Evolutionary conservation across 2,888 invertebrate genomes (phyloP).

Genomic region (Dichetophora obliterata): DNA sequence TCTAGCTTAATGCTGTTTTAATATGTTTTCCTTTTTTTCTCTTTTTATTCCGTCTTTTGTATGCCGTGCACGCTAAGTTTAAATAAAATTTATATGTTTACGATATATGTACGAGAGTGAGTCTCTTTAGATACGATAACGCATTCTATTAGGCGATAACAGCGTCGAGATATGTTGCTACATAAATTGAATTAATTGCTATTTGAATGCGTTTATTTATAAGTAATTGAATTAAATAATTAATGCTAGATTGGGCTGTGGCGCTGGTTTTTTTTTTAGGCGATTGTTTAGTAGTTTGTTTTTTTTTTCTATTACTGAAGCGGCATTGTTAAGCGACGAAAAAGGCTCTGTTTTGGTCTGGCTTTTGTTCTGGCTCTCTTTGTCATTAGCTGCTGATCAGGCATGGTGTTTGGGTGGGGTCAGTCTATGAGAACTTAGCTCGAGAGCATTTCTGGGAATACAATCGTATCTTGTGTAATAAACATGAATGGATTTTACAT

Average conservation of each 20-base stretch:
- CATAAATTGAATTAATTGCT: conserved; percentile 62
- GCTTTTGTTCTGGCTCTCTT: not conserved
- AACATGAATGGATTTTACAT: too few relatives aligned
- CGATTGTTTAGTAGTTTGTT: not conserved
- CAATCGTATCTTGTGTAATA: too few relatives aligned
- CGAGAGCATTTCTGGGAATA: too few relatives aligned
- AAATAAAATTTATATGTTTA: conserved; percentile 6
- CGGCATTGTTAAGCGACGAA: not conserved
- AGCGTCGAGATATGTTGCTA: conserved; percentile 34
- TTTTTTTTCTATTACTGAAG: not conserved
- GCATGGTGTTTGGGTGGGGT: too few relatives aligned
- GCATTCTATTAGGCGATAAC: conserved; percentile 23
- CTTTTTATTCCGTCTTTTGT: not conserved
- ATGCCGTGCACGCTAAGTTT: conserved; percentile 20
- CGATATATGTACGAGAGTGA: not conserved
- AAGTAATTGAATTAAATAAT: conserved; percentile 41
- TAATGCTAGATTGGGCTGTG: conserved; percentile 22
- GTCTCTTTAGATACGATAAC: conserved; percentile 15
- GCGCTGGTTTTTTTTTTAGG: not conserved
- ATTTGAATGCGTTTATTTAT: conserved; percentile 54
- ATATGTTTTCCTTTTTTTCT: not conserved
- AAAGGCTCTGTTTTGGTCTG: not conserved
- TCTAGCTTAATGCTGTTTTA: not conserved
- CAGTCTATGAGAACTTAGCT: too few relatives aligned
- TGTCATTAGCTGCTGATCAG: too few relatives aligned